Evolutionary conservation across 2,113 vertebrate genomes (phyloP), one percentile per base, ranked within the genome.

Genomic region (Spea multiplicata): DNA sequence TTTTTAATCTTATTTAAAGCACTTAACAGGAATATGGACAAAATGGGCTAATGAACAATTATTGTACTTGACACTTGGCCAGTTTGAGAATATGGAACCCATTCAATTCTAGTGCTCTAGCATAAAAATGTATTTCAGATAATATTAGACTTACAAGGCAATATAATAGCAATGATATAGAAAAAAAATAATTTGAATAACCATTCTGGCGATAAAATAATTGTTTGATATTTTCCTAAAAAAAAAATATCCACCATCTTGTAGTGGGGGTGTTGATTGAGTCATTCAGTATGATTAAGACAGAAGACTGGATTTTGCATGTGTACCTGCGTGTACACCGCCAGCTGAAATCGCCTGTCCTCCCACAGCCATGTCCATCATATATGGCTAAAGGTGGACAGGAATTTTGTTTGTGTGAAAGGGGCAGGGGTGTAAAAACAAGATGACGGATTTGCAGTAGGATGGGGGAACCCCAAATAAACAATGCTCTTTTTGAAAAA

Each of bases 341-440:
- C 14, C 55, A 59, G 14, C 57, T 61, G 4, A 61, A 61, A 61
- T 4, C 1, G 61, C 30, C 55, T 59, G 17, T 64, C 14, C 61
- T 64, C 61, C 61, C 61, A 17, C n/a, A 64, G 8, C n/a, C n/a
- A 64, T 4, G 17, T 16, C 16, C 55, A 10, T 59, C 55, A 59
- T 13, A 52, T 52, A 12, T 4, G 55, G 10, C 55, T 59, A 13
- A 4, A 10, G 55, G 64, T n/a, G 5, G 5, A 13, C 1, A 78
- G 76, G 76, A 78, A 78, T 78, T 78, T 71, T 47, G 61, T 78
- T 72, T 78, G 69, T 49, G 5, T 57, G 44, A 72, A 71, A 78
- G 76, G 76, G 71, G 57, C 61, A 72, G 45, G 48, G 69, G 76
- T 8, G 13, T 8, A 64, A 72, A 78, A 78, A 78, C 76, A 78